Evolutionary conservation across 2,888 invertebrate species (phyloP).

Genomic region (Pediacus dermestoides): DNA sequence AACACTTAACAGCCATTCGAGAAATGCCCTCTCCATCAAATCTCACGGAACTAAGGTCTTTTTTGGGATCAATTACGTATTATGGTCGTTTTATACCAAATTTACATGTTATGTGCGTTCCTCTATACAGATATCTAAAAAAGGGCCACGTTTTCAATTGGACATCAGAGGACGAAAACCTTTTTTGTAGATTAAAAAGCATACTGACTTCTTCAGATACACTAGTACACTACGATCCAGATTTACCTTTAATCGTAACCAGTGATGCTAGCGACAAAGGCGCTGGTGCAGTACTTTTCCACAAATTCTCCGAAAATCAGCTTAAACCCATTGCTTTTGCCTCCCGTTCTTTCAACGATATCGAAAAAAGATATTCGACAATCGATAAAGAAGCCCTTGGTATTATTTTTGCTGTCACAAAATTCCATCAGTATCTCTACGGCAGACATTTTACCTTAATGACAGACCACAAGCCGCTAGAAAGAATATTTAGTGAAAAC

Average conservation of each 20-base stretch:
- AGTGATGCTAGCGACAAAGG: background rate
- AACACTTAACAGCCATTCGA: slow-evolving; percentile 5
- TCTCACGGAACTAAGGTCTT: slow-evolving; percentile 6
- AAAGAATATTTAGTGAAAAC: slow-evolving; percentile 14
- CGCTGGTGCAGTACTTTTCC: slow-evolving; percentile 1
- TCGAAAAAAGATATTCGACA: slow-evolving; percentile 15
- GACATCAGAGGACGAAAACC: background rate
- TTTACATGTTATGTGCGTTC: slow-evolving; percentile 4
- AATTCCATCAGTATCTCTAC: slow-evolving; percentile 16
- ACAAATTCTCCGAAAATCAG: too few species aligned
- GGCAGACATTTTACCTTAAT: slow-evolving; percentile 12
- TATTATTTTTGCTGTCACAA: slow-evolving; percentile 15
- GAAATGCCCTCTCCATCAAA: slow-evolving; percentile 6
- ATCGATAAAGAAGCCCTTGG: slow-evolving; percentile 23
- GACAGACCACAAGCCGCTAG: slow-evolving; percentile 18
- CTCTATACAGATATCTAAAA: slow-evolving; percentile 4
- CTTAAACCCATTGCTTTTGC: slow-evolving; percentile 18
- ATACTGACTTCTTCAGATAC: slow-evolving; percentile 2
- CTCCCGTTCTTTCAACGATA: slow-evolving; percentile 14
- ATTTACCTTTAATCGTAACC: background rate
- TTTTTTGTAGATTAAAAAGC: slow-evolving; percentile 5
- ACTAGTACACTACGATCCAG: slow-evolving; percentile 1
- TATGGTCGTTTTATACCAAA: slow-evolving; percentile 7
- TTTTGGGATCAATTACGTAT: slow-evolving; percentile 9
- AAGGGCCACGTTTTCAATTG: slow-evolving; percentile 5